phyloP scores from a whole-genome alignment of 2,888 invertebrate genomes.

The Drosophila crucigera region DNA sequence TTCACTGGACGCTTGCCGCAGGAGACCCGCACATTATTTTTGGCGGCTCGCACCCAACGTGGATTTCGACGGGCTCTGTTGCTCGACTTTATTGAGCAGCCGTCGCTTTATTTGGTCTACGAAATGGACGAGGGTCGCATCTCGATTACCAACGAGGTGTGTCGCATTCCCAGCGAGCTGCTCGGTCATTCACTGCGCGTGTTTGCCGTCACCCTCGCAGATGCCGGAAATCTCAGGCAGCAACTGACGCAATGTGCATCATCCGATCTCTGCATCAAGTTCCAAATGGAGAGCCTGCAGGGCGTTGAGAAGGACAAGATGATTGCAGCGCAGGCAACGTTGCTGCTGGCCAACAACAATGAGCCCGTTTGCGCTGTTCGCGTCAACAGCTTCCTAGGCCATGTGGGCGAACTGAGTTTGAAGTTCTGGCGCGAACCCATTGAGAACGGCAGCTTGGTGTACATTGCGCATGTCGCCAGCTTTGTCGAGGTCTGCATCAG shows the following conservation, averaged over 20 bases:
- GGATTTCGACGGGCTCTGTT: slow-evolving; percentile 60
- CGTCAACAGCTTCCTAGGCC: slow-evolving; percentile 37
- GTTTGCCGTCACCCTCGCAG: slow-evolving; percentile 34
- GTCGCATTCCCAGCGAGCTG: slow-evolving; percentile 47
- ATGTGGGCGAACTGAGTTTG: slow-evolving; percentile 28
- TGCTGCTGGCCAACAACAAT: slow-evolving; percentile 8
- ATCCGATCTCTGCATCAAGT: slow-evolving; percentile 31
- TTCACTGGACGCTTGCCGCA: slow-evolving; percentile 14
- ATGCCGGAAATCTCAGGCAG: slow-evolving; percentile 1
- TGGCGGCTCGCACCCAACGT: slow-evolving; percentile 46
- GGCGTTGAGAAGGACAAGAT: slow-evolving; percentile 1
- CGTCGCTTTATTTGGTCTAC: slow-evolving; percentile 49
- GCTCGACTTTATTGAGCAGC: slow-evolving; percentile 40
- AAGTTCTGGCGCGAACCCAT: slow-evolving; percentile 57
- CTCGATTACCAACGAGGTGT: slow-evolving; percentile 44
- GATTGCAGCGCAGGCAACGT: slow-evolving; percentile 18
- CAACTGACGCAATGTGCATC: background rate
- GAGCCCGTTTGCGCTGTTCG: slow-evolving; percentile 33
- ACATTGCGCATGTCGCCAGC: slow-evolving; percentile 45
- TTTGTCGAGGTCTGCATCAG: slow-evolving; percentile 50
- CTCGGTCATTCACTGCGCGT: slow-evolving; percentile 27
- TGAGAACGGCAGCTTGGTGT: slow-evolving; percentile 31
- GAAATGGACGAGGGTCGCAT: slow-evolving; percentile 64
- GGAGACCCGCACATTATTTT: slow-evolving; percentile 4
- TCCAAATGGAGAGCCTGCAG: slow-evolving; percentile 15